Conservation (phyloP, 2,113 vertebrate genomes). For the Equus quagga region DNA sequence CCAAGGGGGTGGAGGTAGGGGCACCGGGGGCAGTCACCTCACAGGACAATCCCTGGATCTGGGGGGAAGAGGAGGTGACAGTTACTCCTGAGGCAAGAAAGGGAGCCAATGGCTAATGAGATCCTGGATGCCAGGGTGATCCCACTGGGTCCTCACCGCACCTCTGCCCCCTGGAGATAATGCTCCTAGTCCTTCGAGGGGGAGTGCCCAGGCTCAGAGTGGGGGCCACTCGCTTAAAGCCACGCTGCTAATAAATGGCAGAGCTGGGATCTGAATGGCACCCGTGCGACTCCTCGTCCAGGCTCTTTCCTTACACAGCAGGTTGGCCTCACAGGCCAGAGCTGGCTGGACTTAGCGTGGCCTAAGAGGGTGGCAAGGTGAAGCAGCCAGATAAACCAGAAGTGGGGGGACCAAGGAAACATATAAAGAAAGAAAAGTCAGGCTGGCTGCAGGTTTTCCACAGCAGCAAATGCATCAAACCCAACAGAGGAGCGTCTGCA, state of each 20-base stretch:
- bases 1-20: neutral
- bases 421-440: neutral
- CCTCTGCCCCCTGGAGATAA: fast-evolving
- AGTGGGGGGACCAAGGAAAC: fast-evolving
- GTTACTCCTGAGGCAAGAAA: neutral
- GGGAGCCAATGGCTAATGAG: no score
- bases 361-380: fast-evolving
- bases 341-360: neutral
- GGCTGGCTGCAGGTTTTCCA: neutral
- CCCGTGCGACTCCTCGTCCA: fast-evolving
- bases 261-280: neutral
- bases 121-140: neutral
- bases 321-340: neutral
- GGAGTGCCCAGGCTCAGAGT: neutral
- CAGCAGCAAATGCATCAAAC: neutral
- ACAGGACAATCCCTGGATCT: neutral
- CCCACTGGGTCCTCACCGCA: fast-evolving
- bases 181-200: no score
- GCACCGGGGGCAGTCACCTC: neutral
- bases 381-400: neutral
- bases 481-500: neutral
- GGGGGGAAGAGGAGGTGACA: fast-evolving
- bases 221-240: fast-evolving
- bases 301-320: neutral
- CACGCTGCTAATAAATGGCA: neutral